Percentiles rank a stretch among this genome's conserved stretches.
Evolutionary conservation across 2,797 vertebrate genomes (phyloP).

Genomic region (Kryptopterus vitreolus): DNA sequence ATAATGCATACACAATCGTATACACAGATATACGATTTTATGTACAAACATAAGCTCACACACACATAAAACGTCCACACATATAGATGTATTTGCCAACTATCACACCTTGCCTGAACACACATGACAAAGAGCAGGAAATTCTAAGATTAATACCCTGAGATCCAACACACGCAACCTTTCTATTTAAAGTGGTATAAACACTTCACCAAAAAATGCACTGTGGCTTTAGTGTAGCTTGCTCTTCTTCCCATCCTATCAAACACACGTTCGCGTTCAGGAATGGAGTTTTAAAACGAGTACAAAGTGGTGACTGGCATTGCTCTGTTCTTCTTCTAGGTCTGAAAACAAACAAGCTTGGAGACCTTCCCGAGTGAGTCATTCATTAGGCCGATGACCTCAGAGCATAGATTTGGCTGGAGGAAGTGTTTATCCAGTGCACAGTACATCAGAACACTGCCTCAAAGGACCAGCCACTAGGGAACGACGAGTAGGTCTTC

Average conservation of each 20-base stretch:
- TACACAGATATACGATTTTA: background rate
- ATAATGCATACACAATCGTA: background rate
- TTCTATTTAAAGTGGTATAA: conserved; percentile 34
- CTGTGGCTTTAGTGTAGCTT: conserved; percentile 30
- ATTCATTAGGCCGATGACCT: conserved; percentile 43
- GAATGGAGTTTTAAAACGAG: background rate
- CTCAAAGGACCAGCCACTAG: conserved; percentile 22
- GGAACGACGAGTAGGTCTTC: conserved; percentile 1
- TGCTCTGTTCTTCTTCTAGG: conserved; percentile 4
- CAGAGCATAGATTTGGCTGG: conserved; percentile 53
- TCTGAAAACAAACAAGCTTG: conserved; percentile 40
- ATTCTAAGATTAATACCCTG: conserved; percentile 2
- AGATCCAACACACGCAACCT: background rate
- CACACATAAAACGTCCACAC: background rate
- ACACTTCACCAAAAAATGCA: conserved; percentile 42
- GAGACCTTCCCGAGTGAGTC: conserved; percentile 37
- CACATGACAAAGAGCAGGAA: conserved; percentile 23
- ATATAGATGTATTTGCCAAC: conserved; percentile 8
- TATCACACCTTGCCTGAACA: conserved; percentile 14
- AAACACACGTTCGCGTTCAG: background rate
- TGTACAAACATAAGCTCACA: conserved; percentile 6
- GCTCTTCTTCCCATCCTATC: background rate
- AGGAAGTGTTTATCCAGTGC: conserved; percentile 37
- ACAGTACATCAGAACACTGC: conserved; percentile 19
- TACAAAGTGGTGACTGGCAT: conserved; percentile 26